A percentile compares a stretch with the other conserved stretches of the same genome.
phyloP scores from a whole-genome alignment of 23 tunicate species.

The Styela clava region DNA sequence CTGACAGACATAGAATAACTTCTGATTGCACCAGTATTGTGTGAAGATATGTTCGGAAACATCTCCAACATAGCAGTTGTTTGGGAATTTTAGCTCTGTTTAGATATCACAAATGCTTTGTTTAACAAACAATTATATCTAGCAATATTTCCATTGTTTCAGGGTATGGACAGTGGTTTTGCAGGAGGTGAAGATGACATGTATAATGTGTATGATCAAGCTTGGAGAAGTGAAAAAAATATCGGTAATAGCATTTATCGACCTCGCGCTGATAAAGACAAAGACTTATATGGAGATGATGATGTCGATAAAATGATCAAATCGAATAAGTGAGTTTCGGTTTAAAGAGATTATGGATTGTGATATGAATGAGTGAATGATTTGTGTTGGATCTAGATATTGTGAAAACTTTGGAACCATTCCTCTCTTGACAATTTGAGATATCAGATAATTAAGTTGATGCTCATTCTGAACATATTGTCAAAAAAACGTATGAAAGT shows the following conservation, averaged over 20 bases:
- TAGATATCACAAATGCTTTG: too few species aligned
- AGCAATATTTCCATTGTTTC: background rate
- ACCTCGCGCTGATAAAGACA: slow-evolving; percentile 81
- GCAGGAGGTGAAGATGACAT: slow-evolving; percentile 94
- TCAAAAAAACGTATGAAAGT: too few species aligned
- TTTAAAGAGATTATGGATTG: too few species aligned
- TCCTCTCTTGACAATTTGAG: too few species aligned
- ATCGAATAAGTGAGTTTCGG: slow-evolving; percentile 65
- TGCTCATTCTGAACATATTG: too few species aligned
- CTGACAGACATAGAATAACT: too few species aligned
- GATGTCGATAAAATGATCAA: slow-evolving; percentile 92
- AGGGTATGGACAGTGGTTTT: slow-evolving; percentile 99
- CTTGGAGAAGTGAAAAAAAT: slow-evolving; percentile 88
- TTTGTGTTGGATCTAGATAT: background rate
- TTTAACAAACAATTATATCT: too few species aligned
- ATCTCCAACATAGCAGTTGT: too few species aligned
- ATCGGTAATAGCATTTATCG: slow-evolving; percentile 90
- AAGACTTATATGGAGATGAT: slow-evolving; percentile 92
- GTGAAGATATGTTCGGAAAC: too few species aligned
- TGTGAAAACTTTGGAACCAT: background rate
- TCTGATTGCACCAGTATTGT: too few species aligned
- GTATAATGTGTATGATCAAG: slow-evolving; percentile 90
- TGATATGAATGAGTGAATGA: background rate
- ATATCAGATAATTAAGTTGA: too few species aligned
- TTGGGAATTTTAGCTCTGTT: too few species aligned